Conservation (phyloP, 2,797 vertebrate species). For the Sus cebifrons region DNA sequence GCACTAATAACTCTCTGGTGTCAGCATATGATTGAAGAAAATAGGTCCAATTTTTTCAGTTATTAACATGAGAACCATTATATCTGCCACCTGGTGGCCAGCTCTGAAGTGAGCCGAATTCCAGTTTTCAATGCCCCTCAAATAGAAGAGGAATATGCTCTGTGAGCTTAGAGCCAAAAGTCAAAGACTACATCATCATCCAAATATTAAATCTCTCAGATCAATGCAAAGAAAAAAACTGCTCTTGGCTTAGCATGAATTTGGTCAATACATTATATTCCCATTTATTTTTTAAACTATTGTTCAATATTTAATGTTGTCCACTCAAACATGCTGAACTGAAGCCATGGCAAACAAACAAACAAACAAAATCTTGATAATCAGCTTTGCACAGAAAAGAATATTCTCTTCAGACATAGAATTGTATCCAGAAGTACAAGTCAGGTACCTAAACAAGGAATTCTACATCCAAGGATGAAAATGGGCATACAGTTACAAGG, state of each 20-base stretch:
- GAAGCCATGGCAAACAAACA: not conserved
- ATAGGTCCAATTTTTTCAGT: not conserved
- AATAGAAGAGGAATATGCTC: constrained; percentile 26
- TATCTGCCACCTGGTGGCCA: constrained; percentile 56
- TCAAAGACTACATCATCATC: constrained; percentile 44
- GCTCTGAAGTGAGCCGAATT: not conserved
- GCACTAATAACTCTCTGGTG: not conserved
- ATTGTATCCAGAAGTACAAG: not conserved
- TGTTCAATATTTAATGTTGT: constrained; percentile 48
- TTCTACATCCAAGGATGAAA: not conserved
- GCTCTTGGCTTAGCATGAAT: not conserved
- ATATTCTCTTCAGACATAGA: not conserved
- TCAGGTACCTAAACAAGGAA: not conserved
- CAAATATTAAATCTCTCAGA: constrained; percentile 17
- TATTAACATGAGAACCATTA: constrained; percentile 6
- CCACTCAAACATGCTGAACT: not conserved
- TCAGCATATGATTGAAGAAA: constrained; percentile 19
- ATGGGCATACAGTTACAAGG: not conserved
- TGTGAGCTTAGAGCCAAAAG: not conserved
- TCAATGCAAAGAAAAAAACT: constrained; percentile 48
- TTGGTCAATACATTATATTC: constrained; percentile 48
- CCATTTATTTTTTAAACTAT: constrained; percentile 36
- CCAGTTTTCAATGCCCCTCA: not conserved
- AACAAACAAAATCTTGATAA: not conserved
- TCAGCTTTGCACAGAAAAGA: constrained; percentile 11